Conservation (phyloP, 1,140 invertebrate species). For the Eurosta solidaginis region DNA sequence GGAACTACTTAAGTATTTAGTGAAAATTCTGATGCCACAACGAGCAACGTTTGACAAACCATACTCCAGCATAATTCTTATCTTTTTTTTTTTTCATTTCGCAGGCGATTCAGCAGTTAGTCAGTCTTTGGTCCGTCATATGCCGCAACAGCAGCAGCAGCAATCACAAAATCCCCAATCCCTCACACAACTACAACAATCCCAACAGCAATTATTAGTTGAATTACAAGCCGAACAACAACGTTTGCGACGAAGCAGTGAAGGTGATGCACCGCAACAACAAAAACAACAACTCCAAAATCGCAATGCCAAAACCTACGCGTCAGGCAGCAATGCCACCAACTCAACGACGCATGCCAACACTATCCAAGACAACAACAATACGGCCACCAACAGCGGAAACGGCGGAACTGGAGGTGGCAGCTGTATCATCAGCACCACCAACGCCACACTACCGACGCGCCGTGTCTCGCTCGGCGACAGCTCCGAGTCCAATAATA, state of each 20-base stretch:
- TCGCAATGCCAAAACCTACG: slow-evolving; percentile 25
- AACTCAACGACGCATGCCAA: no score
- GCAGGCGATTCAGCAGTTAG: slow-evolving; percentile 38
- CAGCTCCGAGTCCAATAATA: slow-evolving; percentile 41
- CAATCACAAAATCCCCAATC: slow-evolving; percentile 31
- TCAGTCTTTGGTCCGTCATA: slow-evolving; percentile 32
- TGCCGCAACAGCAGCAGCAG: slow-evolving; percentile 31
- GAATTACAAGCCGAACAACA: slow-evolving; percentile 47
- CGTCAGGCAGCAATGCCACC: slow-evolving; percentile 31
- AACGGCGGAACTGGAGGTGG: neutral
- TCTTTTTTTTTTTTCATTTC: neutral
- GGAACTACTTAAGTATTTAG: slow-evolving; percentile 1
- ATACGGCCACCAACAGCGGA: neutral
- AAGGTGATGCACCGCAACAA: slow-evolving; percentile 52
- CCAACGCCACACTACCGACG: slow-evolving; percentile 16
- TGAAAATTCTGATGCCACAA: neutral
- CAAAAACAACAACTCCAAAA: slow-evolving; percentile 33
- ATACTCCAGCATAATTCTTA: neutral
- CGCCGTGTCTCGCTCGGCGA: slow-evolving; percentile 52
- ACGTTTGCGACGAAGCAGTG: slow-evolving; percentile 52
- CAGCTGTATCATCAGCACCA: neutral
- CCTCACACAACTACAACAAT: slow-evolving; percentile 38
- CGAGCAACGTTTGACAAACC: neutral
- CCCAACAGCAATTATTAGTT: slow-evolving; percentile 43
- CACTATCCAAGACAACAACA: neutral